phyloP scores from a whole-genome alignment of 2,888 invertebrate genomes.

The Patella ulyssiponensis region DNA sequence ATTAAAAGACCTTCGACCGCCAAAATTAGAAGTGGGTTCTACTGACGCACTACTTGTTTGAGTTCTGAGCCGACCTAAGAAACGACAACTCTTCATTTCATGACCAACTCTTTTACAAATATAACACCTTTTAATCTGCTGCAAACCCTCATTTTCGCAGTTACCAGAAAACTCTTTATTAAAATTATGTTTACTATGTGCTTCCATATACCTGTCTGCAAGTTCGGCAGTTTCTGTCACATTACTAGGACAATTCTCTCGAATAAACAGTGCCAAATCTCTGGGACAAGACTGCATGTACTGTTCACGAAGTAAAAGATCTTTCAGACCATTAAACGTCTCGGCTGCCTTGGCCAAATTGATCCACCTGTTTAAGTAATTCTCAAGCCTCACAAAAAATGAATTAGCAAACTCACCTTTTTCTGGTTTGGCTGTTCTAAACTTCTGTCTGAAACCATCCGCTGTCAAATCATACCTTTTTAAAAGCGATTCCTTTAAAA shows the following conservation, averaged over 20 bases:
- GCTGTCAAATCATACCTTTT: not conserved
- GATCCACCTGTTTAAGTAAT: slow-evolving; percentile 27
- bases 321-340: slow-evolving; percentile 20
- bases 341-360: slow-evolving; percentile 20
- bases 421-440: not conserved
- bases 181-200: not conserved
- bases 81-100: not conserved
- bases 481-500: not conserved
- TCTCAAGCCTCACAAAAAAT: slow-evolving; percentile 3
- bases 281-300: slow-evolving; percentile 20
- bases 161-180: not conserved
- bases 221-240: slow-evolving; percentile 21
- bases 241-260: slow-evolving; percentile 15
- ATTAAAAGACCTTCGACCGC: no score
- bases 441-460: not conserved
- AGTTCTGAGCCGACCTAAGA: not conserved
- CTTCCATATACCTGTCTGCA: slow-evolving; percentile 28
- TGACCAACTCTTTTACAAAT: not conserved
- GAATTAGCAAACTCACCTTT: not conserved
- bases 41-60: no score
- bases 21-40: no score
- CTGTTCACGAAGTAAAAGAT: slow-evolving; percentile 25
- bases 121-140: not conserved
- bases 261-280: slow-evolving; percentile 18
- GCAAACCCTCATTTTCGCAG: no score